Evolutionary conservation across 1,140 invertebrate genomes (phyloP).

Genomic region (Anoplophora glabripennis): DNA sequence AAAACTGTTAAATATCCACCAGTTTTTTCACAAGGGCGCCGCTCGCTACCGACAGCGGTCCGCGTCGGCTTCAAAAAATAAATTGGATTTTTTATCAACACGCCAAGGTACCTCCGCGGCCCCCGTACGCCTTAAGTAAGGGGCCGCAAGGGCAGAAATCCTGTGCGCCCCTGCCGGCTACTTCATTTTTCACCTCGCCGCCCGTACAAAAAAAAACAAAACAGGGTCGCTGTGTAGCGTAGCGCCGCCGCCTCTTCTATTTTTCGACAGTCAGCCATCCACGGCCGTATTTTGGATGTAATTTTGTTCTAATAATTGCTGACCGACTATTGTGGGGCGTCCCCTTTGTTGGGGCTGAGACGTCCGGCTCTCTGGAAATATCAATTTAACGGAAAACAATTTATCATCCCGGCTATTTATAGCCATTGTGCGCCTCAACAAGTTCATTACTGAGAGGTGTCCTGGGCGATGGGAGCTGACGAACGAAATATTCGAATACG

Average conservation of each 20-base stretch:
- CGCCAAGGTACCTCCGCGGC: neutral
- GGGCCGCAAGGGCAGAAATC: conserved; percentile 2
- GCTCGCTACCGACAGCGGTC: conserved; percentile 9
- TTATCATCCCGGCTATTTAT: too few species aligned
- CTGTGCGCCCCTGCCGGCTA: conserved; percentile 15
- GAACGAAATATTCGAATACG: neutral
- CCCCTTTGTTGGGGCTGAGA: too few species aligned
- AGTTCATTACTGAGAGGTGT: too few species aligned
- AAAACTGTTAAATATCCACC: conserved; percentile 15
- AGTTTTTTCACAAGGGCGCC: conserved; percentile 7
- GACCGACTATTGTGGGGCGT: too few species aligned
- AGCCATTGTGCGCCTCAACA: too few species aligned
- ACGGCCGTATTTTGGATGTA: too few species aligned
- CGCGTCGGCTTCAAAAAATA: conserved; percentile 22
- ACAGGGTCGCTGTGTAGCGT: neutral
- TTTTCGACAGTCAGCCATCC: neutral
- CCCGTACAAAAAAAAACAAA: conserved; percentile 20
- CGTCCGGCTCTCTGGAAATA: too few species aligned
- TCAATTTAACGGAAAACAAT: too few species aligned
- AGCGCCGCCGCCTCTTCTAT: neutral
- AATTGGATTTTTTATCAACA: conserved; percentile 30
- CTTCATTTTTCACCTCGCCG: conserved; percentile 32
- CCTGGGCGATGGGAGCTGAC: too few species aligned
- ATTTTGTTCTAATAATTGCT: too few species aligned
- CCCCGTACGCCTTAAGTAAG: too few species aligned